Base-by-base conservation (phyloP, 2,797 vertebrate genomes). In the Syndactyla subalaris region DNA sequence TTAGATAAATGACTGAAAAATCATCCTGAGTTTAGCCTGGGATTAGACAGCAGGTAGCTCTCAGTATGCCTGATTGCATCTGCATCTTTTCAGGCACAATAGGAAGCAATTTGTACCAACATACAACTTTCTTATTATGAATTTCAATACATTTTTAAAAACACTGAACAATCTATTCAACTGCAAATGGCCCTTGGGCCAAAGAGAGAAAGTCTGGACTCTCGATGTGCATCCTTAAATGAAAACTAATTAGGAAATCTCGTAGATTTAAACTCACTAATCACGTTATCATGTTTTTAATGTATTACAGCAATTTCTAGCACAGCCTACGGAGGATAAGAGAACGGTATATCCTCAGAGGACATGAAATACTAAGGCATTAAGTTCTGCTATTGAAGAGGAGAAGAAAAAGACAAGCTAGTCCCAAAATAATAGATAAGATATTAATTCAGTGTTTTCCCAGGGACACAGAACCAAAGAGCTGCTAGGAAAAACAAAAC, bases 1-100 rank as follows among this genome's bases (percentile, higher is more conserved):
- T 62, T 65, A 91, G 36, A 54, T 18, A 41, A 87, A 89, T n/a
- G 14, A 77, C 34, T 74, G 51, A 74, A 65, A 89, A 90, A 66
- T 71, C 16, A 46, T 71, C 88, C 38, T 17, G 48, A 58, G 52
- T 90, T 94, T 87, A 93, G 34, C 80, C 67, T 29, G 27, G 59
- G 41, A 94, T 89, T 88, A 89, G 39, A 46, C 41, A 89, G 66
- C 45, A 94, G 71, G 63, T 89, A 77, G 73, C 65, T 62, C 52
- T 85, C 48, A 63, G 32, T 20, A 67, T 2, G 7, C 27, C 49
- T 74, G 61, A 88, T 0, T 21, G 10, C 32, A 32, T 32, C 59
- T 79, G 1, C 36, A 29, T 30, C 54, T 86, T 81, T 81, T 66
- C 61, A 88, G 45, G n/a, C 17, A 49, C 9, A 65, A 39, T 0